A percentile compares a stretch with the other conserved stretches of the same genome.
Conservation (phyloP, 2,797 vertebrate genomes). For the Chrysolophus pictus region DNA sequence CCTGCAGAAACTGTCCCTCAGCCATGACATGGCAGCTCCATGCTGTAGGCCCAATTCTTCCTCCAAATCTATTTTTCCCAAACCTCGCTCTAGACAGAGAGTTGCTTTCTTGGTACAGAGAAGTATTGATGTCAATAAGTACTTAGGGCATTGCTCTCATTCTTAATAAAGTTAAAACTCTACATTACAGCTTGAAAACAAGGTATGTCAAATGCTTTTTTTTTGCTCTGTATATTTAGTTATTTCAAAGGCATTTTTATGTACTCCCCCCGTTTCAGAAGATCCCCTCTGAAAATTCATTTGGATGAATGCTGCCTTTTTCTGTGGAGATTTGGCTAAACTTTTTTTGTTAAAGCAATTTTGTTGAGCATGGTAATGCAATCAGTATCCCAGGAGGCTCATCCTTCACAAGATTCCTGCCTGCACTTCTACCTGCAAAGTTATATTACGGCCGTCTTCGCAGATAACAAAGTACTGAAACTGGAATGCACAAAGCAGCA, state of each 20-base stretch:
- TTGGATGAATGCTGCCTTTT: background rate
- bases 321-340: slow-evolving; percentile 12
- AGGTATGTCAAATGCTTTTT: background rate
- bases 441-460: background rate
- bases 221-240: background rate
- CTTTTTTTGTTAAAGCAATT: slow-evolving; percentile 47
- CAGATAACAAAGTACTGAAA: slow-evolving; percentile 20
- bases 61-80: background rate
- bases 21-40: background rate
- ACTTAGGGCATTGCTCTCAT: background rate
- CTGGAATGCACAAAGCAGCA: background rate
- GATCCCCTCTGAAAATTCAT: slow-evolving; percentile 21
- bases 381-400: slow-evolving; percentile 22
- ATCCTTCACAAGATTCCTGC: slow-evolving; percentile 32
- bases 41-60: background rate
- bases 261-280: background rate
- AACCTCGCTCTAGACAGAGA: background rate
- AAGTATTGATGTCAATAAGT: background rate
- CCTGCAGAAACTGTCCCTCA: background rate
- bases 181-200: background rate
- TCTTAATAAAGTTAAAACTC: slow-evolving; percentile 6
- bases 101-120: background rate
- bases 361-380: slow-evolving; percentile 45
- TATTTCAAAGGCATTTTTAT: slow-evolving; percentile 32
- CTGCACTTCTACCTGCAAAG: slow-evolving; percentile 28